Evolutionary conservation across 2,113 vertebrate species (phyloP).

Genomic region (Nicator chloris): DNA sequence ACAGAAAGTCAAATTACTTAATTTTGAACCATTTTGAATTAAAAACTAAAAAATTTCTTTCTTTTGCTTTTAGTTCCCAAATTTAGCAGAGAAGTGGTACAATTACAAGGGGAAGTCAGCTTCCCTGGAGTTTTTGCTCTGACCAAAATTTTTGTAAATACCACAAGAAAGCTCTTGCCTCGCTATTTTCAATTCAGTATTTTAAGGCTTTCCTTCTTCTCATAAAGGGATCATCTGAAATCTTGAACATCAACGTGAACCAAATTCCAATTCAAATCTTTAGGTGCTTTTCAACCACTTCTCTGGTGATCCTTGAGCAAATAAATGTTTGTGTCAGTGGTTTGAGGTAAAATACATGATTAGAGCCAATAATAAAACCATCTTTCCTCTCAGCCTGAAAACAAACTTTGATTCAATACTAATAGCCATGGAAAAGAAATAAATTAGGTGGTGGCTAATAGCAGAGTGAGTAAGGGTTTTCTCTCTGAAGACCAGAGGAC

Average conservation of each 20-base stretch:
- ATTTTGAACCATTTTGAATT: not conserved
- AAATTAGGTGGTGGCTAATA: not conserved
- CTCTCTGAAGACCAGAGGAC: not conserved
- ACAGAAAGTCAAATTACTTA: not conserved
- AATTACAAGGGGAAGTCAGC: not conserved
- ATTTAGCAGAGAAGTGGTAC: not conserved
- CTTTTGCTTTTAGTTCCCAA: not conserved
- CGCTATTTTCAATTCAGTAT: not conserved
- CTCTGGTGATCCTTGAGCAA: conserved; percentile 1
- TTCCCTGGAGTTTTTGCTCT: not conserved
- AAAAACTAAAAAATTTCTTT: not conserved
- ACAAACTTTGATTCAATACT: conserved; percentile 4
- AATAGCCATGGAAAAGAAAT: not conserved
- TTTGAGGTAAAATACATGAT: not conserved
- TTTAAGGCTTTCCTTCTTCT: not conserved
- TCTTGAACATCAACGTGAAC: not conserved
- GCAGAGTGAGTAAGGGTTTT: not conserved
- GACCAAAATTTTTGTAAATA: not conserved
- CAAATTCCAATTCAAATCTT: not conserved
- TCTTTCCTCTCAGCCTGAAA: conserved; percentile 4
- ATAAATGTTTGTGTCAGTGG: not conserved
- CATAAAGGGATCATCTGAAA: not conserved
- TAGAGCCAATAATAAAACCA: conserved; percentile 3
- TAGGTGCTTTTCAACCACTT: not conserved
- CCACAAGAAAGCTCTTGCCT: not conserved